Evolutionary conservation across 2,888 invertebrate species (phyloP).

Genomic region (Panzeria rudis): DNA sequence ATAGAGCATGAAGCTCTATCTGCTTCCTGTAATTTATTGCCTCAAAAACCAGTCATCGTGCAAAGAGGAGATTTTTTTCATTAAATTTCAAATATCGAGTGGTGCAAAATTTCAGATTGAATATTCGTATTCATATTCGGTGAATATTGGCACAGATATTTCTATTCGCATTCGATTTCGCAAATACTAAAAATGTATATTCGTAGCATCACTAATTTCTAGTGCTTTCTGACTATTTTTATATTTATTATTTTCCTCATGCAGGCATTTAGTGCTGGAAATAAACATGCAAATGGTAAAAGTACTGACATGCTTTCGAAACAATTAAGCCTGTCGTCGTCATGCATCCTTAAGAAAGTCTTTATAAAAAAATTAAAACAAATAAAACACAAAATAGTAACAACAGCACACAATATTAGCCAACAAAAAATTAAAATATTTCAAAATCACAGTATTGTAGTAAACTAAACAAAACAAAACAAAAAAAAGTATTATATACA

Average conservation of each 20-base stretch:
- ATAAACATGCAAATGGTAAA: constrained; percentile 30
- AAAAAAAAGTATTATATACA: not conserved
- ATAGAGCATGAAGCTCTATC: too few relatives aligned
- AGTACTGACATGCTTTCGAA: constrained; percentile 6
- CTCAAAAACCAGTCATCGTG: too few relatives aligned
- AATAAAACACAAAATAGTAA: not conserved
- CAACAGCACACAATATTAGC: constrained; percentile 14
- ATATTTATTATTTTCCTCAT: constrained; percentile 1
- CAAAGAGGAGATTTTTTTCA: too few relatives aligned
- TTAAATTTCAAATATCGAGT: too few relatives aligned
- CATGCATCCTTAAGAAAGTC: constrained; percentile 31
- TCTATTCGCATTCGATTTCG: too few relatives aligned
- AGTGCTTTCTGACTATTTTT: not conserved
- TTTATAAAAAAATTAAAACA: not conserved
- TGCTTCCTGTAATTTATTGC: too few relatives aligned
- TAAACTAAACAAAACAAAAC: constrained; percentile 12
- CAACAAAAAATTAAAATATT: constrained; percentile 33
- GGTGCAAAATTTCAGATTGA: too few relatives aligned
- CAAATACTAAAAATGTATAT: too few relatives aligned
- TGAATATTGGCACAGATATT: too few relatives aligned
- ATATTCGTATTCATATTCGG: too few relatives aligned
- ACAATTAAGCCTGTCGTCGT: constrained; percentile 28
- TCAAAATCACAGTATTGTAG: not conserved
- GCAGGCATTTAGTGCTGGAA: not conserved
- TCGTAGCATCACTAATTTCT: too few relatives aligned